Evolutionary conservation across 2,888 invertebrate genomes (phyloP), one percentile per base, ranked within the genome.

Genomic region (Trachelus iudaicus): DNA sequence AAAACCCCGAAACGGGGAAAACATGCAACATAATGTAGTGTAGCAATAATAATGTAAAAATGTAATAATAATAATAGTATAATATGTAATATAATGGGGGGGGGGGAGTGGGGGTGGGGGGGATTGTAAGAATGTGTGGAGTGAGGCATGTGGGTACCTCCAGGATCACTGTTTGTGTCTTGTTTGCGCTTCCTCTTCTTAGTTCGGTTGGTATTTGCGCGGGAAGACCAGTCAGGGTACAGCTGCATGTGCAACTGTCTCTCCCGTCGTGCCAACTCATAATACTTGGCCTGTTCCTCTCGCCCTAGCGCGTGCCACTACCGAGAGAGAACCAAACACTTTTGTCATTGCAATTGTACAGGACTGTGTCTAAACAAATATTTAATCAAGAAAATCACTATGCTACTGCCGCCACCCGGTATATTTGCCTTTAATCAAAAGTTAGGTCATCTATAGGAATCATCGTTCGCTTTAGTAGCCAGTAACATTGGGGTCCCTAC

Each of bases 271-370:
- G 99, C 98, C 96, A 98, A 95, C 94, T 98, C 98, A 95, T 99
- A 99, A 96, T 99, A 99, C 95, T 98, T 98, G 94, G 98, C 97
- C 94, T 99, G 99, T 94, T 99, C 98, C 94, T 98, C 98, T 94
- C 98, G 96, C 93, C 98, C 97, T 95, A 99, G 96, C 93, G 98
- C 98, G 95, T 99, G 99, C 99, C 99, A 99, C 98, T 99, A 94
- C 88, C 92, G 90, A 93, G 92, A 89, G 89, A 91, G 91, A 90
- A 91, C 89, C 90, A 90, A 91, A 91, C 90, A 91, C 88, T 90
- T 89, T 84, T 88, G 85, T 90, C 76, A 73, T 79, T 78, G 75
- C 81, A 84, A 86, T 87, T 86, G 85, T 83, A 86, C 82, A 87
- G 81, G 80, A 86, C 86, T 86, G 84, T 86, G 85, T 83, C 85